Evolutionary conservation across 2,888 invertebrate species (phyloP), one percentile per base, ranked within the genome.

Genomic region (Matsumyia berberina): DNA sequence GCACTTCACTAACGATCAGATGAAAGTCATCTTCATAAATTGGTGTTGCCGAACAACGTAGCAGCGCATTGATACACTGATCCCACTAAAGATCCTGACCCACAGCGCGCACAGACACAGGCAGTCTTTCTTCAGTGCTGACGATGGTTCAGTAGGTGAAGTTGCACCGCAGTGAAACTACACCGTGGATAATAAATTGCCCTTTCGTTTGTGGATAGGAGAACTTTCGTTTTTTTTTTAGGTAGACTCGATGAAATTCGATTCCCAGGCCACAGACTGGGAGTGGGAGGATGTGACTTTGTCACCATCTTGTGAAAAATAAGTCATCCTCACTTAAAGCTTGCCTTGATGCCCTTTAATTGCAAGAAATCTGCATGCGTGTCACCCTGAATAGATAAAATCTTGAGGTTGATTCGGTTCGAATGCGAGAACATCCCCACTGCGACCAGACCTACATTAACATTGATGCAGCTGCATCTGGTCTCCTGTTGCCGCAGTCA

Each of bases 21-120:
- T 46, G 64, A 76, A 85, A 85, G 80, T 76, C 85, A 76, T 85
- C 76, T 80, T 85, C 85, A 85, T 85, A 85, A 85, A 85, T 85
- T 76, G 66, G 73, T 73, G 53, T 78, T 70, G 57, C 64, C 58
- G 42, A 60, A 67, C 67, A 62, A 37, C 55, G 53, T 49, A 62
- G 64, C 58, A 66, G 37, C 46, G 35, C 55, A 73, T 29, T 58
- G 83, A 69, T 80, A 79, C 79, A 79, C 79, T 74, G 79, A 79
- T 85, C 83, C 62, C 53, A 39, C 67, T 55, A 49, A 70, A 53
- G 74, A 80, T 76, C 85, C 85, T 76, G 80, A 74, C 80, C 85
- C 66, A 80, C 57, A 35, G 51, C 46, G 57, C 29, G 64, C 5
- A 46, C 58, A 17, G 17, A 7, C 15, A 12, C 35, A 37, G 9